Base-by-base conservation (phyloP, 2,113 vertebrate species). In the Ceyx melanurus region DNA sequence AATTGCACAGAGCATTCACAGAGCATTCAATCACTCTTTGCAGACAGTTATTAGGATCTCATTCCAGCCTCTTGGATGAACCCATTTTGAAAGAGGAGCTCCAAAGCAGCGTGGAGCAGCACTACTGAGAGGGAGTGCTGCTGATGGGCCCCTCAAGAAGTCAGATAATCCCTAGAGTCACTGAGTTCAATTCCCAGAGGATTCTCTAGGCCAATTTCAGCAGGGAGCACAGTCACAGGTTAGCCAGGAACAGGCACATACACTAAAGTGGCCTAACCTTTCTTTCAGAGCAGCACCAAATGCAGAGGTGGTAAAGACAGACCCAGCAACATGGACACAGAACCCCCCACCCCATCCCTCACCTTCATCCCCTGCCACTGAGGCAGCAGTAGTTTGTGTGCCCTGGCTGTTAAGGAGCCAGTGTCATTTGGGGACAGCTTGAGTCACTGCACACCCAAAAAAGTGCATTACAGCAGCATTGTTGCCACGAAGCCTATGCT, bases 41-140 rank as follows among this genome's bases (percentile, higher is more conserved):
- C 75, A 87, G 87, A 81, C 87, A 85, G 42, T 89, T 82, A 71
- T 67, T 93, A 89, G 80, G 72, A 80, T 82, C 65, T 50, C 29
- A 45, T 58, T 84, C 40, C 62, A 88, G 62, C 33, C 71, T 82
- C 79, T 95, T 67, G 70, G 64, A 74, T 90, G 68, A 86, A 75
- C 13, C 16, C 75, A 0, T 26, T 89, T 93, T 93, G 75, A 88
- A 86, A 83, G 53, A 81, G 60, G 28, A 83, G 48, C 82, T 83
- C 86, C 88, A 77, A 88, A 90, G 46, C 76, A 81, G n/a, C 43
- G n/a, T 56, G 75, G 43, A 91, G 29, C 33, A 83, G 46, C 42
- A 54, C 71, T 72, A 35, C 51, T 62, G 72, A 73, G 79, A 85
- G 31, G 46, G 25, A 56, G 17, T 58, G 79, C 56, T 83, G 43